A percentile compares a stretch with the other conserved stretches of the same genome.
phyloP scores from a whole-genome alignment of 2,797 vertebrate genomes.

The Hydrocynus forskahlii region DNA sequence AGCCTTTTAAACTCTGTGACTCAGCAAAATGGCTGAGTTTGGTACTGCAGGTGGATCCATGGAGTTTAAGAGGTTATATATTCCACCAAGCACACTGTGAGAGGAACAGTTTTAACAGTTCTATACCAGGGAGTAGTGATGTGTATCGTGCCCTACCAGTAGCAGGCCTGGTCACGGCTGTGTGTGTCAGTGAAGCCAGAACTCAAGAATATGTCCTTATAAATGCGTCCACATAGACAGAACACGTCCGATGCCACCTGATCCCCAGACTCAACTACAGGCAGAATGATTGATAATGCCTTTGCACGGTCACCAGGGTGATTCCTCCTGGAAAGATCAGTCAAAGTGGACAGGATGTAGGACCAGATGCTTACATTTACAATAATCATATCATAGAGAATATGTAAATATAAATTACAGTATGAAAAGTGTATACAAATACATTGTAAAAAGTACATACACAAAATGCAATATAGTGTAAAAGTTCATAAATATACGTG shows the following conservation, averaged over 20 bases:
- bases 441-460: too few species aligned
- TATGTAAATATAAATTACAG: neutral
- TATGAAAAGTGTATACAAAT: too few species aligned
- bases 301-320: conserved; percentile 82
- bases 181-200: conserved; percentile 78
- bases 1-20: too few species aligned
- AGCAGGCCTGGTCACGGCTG: conserved; percentile 82
- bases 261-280: conserved; percentile 73
- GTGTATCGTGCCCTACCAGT: conserved; percentile 77
- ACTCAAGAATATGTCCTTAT: conserved; percentile 91
- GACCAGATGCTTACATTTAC: neutral
- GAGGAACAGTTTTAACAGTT: neutral
- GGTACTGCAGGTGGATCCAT: too few species aligned
- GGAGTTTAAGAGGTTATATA: too few species aligned
- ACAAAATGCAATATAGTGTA: too few species aligned
- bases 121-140: neutral
- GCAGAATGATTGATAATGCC: conserved; percentile 84
- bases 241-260: conserved; percentile 85
- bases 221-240: conserved; percentile 91
- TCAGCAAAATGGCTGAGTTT: too few species aligned
- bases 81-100: neutral
- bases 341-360: neutral
- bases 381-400: neutral
- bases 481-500: too few species aligned
- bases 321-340: conserved; percentile 81